phyloP scores from a whole-genome alignment of 2,113 vertebrate genomes.

The Elanus axillaris region DNA sequence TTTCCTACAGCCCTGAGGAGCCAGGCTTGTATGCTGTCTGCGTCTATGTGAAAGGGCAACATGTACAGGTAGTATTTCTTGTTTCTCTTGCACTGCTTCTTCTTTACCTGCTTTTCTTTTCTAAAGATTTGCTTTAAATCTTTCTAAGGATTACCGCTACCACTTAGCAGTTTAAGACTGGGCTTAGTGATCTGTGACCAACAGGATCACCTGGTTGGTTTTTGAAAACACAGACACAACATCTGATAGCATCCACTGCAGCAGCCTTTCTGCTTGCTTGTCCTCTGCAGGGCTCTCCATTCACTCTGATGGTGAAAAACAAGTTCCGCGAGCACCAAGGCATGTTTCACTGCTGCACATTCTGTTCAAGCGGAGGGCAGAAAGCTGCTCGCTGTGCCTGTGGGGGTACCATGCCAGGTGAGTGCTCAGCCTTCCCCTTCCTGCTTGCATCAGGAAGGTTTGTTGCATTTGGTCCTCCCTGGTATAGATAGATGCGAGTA shows the following conservation, averaged over 20 bases:
- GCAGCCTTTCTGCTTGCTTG: slow-evolving; percentile 7
- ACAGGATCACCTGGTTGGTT: neutral
- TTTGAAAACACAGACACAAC: neutral
- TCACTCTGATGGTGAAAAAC: slow-evolving; percentile 77
- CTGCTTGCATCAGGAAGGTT: neutral
- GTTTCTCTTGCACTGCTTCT: neutral
- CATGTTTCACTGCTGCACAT: slow-evolving; percentile 89
- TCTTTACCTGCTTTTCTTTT: neutral
- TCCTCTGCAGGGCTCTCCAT: slow-evolving; percentile 84
- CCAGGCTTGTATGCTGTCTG: slow-evolving; percentile 79
- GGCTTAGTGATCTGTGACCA: neutral
- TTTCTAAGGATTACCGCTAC: neutral
- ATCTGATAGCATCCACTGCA: neutral
- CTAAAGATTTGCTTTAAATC: neutral
- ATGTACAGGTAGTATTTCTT: slow-evolving; percentile 79
- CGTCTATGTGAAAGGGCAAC: slow-evolving; percentile 82
- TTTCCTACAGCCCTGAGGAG: slow-evolving; percentile 82
- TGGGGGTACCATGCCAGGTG: slow-evolving; percentile 91
- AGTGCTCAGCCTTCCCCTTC: neutral
- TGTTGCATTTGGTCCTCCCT: neutral
- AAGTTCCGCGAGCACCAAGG: slow-evolving; percentile 78
- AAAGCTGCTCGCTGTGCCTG: slow-evolving; percentile 87
- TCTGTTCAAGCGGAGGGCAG: slow-evolving; percentile 91
- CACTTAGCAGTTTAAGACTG: neutral
- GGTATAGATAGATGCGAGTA: neutral